Base-by-base conservation (phyloP, 37 sponge, comb jelly and placozoan genomes). In the Theonella swinhoei region DNA sequence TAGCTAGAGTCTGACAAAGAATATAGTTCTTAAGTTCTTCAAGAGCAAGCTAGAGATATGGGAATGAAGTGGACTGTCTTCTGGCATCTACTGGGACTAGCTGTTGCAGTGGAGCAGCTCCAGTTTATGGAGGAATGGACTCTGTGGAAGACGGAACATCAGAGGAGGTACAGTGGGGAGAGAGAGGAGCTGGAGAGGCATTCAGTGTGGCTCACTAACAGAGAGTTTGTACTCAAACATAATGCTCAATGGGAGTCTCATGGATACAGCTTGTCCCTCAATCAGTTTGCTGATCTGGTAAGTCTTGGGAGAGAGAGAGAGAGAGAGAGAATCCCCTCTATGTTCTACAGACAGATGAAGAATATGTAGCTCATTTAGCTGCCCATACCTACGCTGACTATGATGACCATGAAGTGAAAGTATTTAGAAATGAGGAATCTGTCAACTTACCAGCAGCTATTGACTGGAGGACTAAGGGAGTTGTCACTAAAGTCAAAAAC, bases 401-500 rank as follows among this genome's bases (percentile, higher is more conserved):
- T 14, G 54, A 47, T 7, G 54, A 47, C 14, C 7, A 47, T 14
- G 14, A 47, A 47, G 67, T 63, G 1, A 83, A 0, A 61, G 62
- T 70, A 17, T 39, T 4, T 33, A 70, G 42, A 8, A 61, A 72
- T 71, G 39, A 37, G n/a, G 61, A 77, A 4, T 76, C 85, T 14
- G 4, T n/a, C 30, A 40, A 29, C 62, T 76, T 33, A 23, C 87
- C 81, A 68, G 76, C 69, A 0, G 43, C 41, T 0, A 31, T 85
- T 31, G 81, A 85, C 77, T 90, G 86, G 85, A 64, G 86, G 63
- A 68, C 36, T 24, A 68, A 32, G 38, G 86, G 80, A n/a, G 93
- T 82, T 62, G 90, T 93, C 5, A 85, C 93, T 3, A 17, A 30
- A 1, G 87, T 93, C 14, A 93, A 93, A 70, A 82, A 85, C 75